phyloP scores from a whole-genome alignment of 2,888 invertebrate species.

The Criorhina ranunculi region DNA sequence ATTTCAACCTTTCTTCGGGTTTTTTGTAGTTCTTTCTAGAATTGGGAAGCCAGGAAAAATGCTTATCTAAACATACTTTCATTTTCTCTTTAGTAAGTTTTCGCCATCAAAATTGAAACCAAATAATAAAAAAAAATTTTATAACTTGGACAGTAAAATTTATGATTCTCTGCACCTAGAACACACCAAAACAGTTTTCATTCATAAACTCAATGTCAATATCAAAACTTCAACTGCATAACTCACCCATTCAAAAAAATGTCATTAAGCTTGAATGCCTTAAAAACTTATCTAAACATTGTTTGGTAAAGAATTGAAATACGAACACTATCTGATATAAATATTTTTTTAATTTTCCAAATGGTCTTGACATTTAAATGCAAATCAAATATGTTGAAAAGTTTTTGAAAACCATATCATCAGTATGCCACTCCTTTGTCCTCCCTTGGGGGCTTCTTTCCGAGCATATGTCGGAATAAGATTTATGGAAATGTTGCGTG shows the following conservation, averaged over 20 bases:
- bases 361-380: slow-evolving; percentile 27
- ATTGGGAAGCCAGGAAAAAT: too few species aligned
- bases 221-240: too few species aligned
- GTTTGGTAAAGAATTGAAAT: slow-evolving; percentile 1
- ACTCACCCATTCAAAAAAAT: not conserved
- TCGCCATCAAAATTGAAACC: too few species aligned
- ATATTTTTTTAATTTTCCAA: slow-evolving; percentile 23
- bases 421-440: slow-evolving; percentile 6
- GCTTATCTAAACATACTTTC: too few species aligned
- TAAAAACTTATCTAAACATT: not conserved
- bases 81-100: too few species aligned
- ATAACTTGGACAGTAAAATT: too few species aligned
- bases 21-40: too few species aligned
- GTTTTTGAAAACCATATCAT: slow-evolving; percentile 23
- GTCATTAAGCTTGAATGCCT: not conserved
- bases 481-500: slow-evolving; percentile 59
- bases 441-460: not conserved
- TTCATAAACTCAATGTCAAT: too few species aligned
- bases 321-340: not conserved
- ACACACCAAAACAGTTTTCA: too few species aligned
- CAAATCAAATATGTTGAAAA: slow-evolving; percentile 9
- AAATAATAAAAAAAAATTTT: too few species aligned
- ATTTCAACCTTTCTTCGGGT: too few species aligned
- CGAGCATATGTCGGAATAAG: slow-evolving; percentile 10
- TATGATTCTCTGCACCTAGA: too few species aligned